Evolutionary conservation across 2,888 invertebrate species (phyloP).

Genomic region (Plagodis pulveraria): DNA sequence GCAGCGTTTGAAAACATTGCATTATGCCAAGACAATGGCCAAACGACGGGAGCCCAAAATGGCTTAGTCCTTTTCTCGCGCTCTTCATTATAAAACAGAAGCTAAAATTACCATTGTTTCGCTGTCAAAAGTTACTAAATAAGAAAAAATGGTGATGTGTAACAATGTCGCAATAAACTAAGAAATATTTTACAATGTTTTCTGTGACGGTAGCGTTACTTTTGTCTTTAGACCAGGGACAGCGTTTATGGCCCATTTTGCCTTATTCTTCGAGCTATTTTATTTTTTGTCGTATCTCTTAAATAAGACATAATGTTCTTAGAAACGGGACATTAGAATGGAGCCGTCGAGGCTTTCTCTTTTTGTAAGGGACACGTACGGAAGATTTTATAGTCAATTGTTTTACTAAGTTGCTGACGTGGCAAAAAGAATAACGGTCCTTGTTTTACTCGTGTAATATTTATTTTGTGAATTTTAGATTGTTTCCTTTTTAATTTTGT

Average conservation of each 20-base stretch:
- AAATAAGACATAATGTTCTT: conserved; percentile 84
- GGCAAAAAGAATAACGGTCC: conserved; percentile 51
- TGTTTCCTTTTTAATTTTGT: no score
- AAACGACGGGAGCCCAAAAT: conserved; percentile 42
- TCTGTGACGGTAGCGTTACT: conserved; percentile 72
- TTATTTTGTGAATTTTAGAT: no score
- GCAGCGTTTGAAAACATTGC: conserved; percentile 36
- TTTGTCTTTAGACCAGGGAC: conserved; percentile 69
- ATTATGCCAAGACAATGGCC: conserved; percentile 48
- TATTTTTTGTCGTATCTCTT: conserved; percentile 76
- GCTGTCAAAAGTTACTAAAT: conserved; percentile 71
- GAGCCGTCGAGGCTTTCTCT: conserved; percentile 72
- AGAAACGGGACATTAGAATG: conserved; percentile 81
- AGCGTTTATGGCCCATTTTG: conserved; percentile 76
- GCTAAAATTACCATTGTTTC: conserved; percentile 70
- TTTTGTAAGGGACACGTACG: conserved; percentile 77
- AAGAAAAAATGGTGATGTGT: conserved; percentile 62
- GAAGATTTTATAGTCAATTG: conserved; percentile 81
- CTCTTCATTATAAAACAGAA: conserved; percentile 72
- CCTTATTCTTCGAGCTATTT: conserved; percentile 75
- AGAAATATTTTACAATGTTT: conserved; percentile 73
- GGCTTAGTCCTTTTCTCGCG: conserved; percentile 53
- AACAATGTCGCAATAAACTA: conserved; percentile 79
- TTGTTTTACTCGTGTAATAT: conserved; percentile 43
- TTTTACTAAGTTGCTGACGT: conserved; percentile 72